Percentiles rank a stretch among this genome's conserved stretches.
These are phyloP conservation scores for Idaea biselata DNA, from an alignment of 2,888 invertebrate species.

Conservation along the genomic window DNA sequence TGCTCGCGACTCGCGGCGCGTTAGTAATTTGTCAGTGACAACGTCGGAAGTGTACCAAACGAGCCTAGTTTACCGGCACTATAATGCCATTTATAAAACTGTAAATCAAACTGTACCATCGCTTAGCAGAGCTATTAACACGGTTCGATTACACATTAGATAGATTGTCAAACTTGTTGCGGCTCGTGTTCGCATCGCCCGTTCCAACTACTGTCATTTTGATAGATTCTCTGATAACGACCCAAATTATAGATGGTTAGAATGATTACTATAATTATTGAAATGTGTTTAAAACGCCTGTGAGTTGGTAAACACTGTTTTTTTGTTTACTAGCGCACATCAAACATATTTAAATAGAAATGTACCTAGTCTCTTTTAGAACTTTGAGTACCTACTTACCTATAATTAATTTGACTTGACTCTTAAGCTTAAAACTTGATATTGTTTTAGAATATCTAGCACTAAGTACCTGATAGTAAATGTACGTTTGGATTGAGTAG, in stretches of 20 bases:
- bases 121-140: constrained; percentile 26
- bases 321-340: background rate
- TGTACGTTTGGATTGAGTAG: no score
- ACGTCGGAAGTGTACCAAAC: constrained; percentile 66
- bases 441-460: no score
- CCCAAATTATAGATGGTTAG: background rate
- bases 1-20: constrained; percentile 41
- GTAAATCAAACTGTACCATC: constrained; percentile 29
- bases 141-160: constrained; percentile 20
- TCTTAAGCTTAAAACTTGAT: no score
- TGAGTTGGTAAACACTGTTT: background rate
- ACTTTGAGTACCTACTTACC: no score
- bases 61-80: constrained; percentile 54
- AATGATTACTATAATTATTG: constrained; percentile 1
- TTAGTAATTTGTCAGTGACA: constrained; percentile 76
- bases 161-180: constrained; percentile 18
- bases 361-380: background rate
- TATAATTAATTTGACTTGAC: no score
- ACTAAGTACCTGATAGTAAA: no score
- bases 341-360: background rate
- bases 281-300: background rate
- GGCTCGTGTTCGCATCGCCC: constrained; percentile 5
- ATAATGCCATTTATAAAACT: constrained; percentile 36
- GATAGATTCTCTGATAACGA: background rate
- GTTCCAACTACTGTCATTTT: background rate